phyloP scores from a whole-genome alignment of 2,888 invertebrate species.

The Drosophila lacicola region DNA sequence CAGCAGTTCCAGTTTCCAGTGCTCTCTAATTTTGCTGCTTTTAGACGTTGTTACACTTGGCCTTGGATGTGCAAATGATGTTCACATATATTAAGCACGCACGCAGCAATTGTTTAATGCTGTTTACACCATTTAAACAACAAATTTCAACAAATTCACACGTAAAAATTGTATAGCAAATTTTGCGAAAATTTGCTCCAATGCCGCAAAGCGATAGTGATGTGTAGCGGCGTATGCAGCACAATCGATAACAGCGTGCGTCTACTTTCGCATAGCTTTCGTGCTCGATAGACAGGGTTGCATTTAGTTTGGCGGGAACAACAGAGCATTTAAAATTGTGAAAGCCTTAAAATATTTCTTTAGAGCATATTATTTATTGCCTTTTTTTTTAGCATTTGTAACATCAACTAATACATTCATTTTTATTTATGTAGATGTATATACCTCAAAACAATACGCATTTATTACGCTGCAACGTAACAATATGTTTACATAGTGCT shows the following conservation, averaged over 20 bases:
- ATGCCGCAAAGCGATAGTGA: conserved; percentile 66
- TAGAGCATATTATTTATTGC: conserved; percentile 57
- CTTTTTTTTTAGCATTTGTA: conserved; percentile 60
- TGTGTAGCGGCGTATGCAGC: conserved; percentile 65
- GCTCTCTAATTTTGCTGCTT: conserved; percentile 21
- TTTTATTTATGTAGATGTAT: conserved; percentile 67
- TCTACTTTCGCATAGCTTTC: conserved; percentile 38
- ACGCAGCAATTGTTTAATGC: conserved; percentile 37
- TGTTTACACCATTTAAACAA: conserved; percentile 58
- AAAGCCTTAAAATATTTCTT: conserved; percentile 10
- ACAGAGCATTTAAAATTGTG: conserved; percentile 6
- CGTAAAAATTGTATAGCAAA: conserved; percentile 50
- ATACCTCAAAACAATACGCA: conserved; percentile 75
- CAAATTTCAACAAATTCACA: conserved; percentile 46
- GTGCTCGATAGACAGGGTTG: conserved; percentile 24
- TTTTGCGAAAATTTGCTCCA: conserved; percentile 63
- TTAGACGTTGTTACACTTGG: conserved; percentile 2
- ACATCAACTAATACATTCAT: conserved; percentile 77
- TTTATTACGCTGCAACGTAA: conserved; percentile 71
- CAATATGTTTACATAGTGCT: conserved; percentile 76
- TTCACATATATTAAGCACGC: conserved; percentile 43
- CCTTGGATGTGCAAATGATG: conserved; percentile 26
- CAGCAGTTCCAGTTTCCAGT: conserved; percentile 36
- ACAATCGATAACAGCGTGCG: conserved; percentile 61
- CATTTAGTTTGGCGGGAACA: conserved; percentile 2